These are phyloP conservation scores for Lophochroa leadbeateri DNA, from an alignment of 2,113 vertebrate species.

Conservation along the genomic window DNA sequence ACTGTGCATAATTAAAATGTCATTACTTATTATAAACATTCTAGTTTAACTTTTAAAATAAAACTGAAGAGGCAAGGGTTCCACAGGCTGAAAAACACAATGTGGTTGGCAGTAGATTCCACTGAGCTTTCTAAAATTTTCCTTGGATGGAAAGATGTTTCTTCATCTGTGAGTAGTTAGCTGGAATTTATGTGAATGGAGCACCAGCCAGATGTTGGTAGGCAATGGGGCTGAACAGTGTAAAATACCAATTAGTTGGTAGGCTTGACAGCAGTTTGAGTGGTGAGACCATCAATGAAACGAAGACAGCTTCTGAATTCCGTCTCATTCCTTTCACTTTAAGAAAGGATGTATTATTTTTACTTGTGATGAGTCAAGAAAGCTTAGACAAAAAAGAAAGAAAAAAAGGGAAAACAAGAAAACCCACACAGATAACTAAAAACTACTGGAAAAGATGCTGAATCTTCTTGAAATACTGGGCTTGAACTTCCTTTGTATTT, in stretches of 20 bases:
- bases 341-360: not conserved
- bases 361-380: not conserved
- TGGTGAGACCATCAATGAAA: slow-evolving; percentile 44
- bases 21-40: slow-evolving; percentile 23
- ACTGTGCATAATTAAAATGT: slow-evolving; percentile 55
- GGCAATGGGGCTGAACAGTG: slow-evolving; percentile 39
- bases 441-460: not conserved
- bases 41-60: slow-evolving; percentile 52
- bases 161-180: slow-evolving; percentile 63
- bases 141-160: slow-evolving; percentile 63
- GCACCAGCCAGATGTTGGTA: slow-evolving; percentile 55
- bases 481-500: not conserved
- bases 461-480: not conserved
- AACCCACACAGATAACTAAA: not conserved
- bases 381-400: not conserved
- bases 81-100: not conserved
- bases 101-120: slow-evolving; percentile 49
- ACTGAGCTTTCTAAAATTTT: slow-evolving; percentile 60
- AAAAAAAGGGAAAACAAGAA: not conserved
- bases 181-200: slow-evolving; percentile 56
- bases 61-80: slow-evolving; percentile 43
- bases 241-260: slow-evolving; percentile 53
- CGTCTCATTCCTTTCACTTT: not conserved
- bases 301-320: slow-evolving; percentile 22
- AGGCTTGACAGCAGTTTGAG: slow-evolving; percentile 34